Base-by-base conservation (phyloP, 2,888 invertebrate species). In the Glyphotaelius pellucidus region DNA sequence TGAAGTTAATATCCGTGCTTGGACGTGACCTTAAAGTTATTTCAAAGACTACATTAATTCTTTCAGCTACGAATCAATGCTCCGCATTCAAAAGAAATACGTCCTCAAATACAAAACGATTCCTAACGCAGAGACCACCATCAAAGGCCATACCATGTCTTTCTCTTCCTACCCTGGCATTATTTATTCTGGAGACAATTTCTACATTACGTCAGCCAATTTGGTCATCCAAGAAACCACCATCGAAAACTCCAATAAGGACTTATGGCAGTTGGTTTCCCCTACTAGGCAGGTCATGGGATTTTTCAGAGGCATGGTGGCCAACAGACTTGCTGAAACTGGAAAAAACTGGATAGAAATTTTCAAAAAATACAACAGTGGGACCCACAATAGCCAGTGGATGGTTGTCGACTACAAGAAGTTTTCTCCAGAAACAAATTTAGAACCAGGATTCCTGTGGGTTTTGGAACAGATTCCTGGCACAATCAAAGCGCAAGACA, bases 361-460 rank as follows among this genome's bases (percentile, higher is more conserved):
- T 15, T 97, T 97, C 95, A 94, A 95, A 14, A 94, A 94, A 67
- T 96, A 96, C 95, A 98, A 98, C 95, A 97, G 97, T 94, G 98
- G 98, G 92, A 98, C 97, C 79, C 97, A 98, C 95, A 98, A 98
- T 94, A 98, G 98, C 94, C 97, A 98, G 94, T 98, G 97, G 97
- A 97, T 95, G 96, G 95, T 96, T 91, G 96, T 98, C 38, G 97
- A 98, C 95, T 98, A 97, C 95, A 97, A 97, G 32, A 95, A 95
- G 94, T 98, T 97, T 94, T 95, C 94, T 81, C 96, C 96, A 1
- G 95, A 95, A 7, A 94, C 93, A 3, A 93, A 94, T 80, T 94
- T 94, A 1, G 90, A 94, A 79, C 93, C 94, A 35, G 96, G 96
- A 7, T 95, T 97, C 52, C 95, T 97, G 92, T 97, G 97, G 96